Percentiles rank a stretch among this genome's conserved stretches.
Conservation (phyloP, 1,140 invertebrate genomes). For the Spodoptera litura region DNA sequence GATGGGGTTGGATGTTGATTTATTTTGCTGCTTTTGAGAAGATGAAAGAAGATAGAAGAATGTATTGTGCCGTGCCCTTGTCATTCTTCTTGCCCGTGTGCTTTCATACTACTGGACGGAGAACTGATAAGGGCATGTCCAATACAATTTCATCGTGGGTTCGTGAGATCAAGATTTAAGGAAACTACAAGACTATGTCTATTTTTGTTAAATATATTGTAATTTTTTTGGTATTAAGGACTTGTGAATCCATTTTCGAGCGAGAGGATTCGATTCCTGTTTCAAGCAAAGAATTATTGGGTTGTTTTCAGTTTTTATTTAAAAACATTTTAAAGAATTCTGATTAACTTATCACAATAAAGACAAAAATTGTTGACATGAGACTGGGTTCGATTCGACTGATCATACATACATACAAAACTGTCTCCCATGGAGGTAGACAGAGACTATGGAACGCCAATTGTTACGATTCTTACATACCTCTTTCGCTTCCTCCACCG, state of each 20-base stretch:
- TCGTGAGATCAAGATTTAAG: constrained; percentile 50
- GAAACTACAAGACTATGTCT: background rate
- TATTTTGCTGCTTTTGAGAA: background rate
- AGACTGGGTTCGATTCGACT: too few relatives aligned
- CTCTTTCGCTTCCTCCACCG: too few relatives aligned
- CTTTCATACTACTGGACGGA: constrained; percentile 81
- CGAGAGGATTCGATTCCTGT: too few relatives aligned
- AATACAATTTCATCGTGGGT: constrained; percentile 60
- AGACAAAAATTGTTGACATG: too few relatives aligned
- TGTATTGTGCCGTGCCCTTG: constrained; percentile 76
- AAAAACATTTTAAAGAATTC: too few relatives aligned
- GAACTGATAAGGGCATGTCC: constrained; percentile 83
- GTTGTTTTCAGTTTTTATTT: too few relatives aligned
- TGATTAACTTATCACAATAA: too few relatives aligned
- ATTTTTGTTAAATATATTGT: background rate
- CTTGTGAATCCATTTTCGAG: background rate
- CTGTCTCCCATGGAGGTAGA: too few relatives aligned
- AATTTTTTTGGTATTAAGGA: background rate
- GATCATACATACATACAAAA: too few relatives aligned
- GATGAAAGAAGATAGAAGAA: constrained; percentile 23
- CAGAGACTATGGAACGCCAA: too few relatives aligned
- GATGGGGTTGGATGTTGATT: constrained; percentile 50
- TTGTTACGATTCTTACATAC: too few relatives aligned
- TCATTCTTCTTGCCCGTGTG: constrained; percentile 84
- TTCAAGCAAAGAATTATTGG: too few relatives aligned